Conservation (phyloP, 1,140 invertebrate genomes). For the Teleopsis dalmanni region DNA sequence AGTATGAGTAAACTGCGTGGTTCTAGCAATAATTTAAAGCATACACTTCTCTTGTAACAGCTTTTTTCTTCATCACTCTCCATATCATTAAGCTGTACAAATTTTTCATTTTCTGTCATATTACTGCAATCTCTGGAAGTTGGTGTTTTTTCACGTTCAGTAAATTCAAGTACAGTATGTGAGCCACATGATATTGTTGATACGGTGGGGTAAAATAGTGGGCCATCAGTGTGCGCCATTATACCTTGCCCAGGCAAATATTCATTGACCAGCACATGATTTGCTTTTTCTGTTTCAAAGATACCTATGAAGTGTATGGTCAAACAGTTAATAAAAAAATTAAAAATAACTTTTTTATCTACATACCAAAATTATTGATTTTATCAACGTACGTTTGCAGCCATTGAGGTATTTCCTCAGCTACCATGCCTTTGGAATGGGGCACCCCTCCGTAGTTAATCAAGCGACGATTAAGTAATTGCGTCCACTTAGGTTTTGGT, state of each 20-base stretch:
- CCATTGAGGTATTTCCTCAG: constrained; percentile 84
- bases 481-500: constrained; percentile 95
- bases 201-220: constrained; percentile 86
- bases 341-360: background rate
- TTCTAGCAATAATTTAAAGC: constrained; percentile 70
- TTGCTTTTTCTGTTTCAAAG: constrained; percentile 73
- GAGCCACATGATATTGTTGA: constrained; percentile 89
- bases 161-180: constrained; percentile 80
- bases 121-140: constrained; percentile 4
- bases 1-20: constrained; percentile 82
- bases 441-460: constrained; percentile 96
- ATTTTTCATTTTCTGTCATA: background rate
- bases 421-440: constrained; percentile 88
- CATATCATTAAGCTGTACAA: background rate
- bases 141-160: constrained; percentile 45
- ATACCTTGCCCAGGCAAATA: constrained; percentile 90
- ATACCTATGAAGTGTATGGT: constrained; percentile 46
- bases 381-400: constrained; percentile 65
- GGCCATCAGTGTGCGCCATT: constrained; percentile 91
- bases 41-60: constrained; percentile 14
- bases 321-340: background rate
- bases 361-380: constrained; percentile 53
- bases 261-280: constrained; percentile 95
- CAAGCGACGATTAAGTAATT: constrained; percentile 78
- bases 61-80: background rate